Evolutionary conservation across 2,113 vertebrate species (phyloP).

Genomic region (Penelope pileata): DNA sequence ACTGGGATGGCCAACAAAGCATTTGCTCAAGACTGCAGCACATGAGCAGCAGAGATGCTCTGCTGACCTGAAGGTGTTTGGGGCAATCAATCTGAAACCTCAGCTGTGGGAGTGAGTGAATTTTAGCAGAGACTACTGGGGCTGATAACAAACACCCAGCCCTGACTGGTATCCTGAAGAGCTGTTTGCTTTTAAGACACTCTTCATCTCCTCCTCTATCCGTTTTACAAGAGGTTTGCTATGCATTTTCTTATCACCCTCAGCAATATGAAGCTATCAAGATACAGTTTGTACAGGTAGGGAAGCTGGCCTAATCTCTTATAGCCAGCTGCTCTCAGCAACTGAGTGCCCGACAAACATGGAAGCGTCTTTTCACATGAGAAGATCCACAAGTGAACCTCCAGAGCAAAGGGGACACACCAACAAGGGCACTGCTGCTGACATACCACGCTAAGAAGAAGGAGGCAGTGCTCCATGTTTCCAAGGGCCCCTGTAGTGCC

Average conservation of each 20-base stretch:
- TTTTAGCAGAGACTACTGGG: neutral
- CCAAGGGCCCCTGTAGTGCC: neutral
- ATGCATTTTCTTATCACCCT: neutral
- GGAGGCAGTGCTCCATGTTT: accelerated
- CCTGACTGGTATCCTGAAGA: neutral
- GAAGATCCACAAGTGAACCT: neutral
- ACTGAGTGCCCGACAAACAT: neutral
- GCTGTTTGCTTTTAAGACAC: neutral
- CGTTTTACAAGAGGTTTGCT: neutral
- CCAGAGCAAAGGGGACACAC: neutral
- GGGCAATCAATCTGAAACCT: neutral
- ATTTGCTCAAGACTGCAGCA: neutral
- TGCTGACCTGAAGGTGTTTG: neutral
- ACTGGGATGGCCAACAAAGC: neutral
- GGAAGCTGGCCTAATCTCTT: neutral
- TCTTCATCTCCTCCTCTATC: neutral
- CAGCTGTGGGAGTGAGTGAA: neutral
- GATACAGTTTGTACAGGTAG: neutral
- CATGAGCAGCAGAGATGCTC: neutral
- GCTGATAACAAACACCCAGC: conserved; percentile 7
- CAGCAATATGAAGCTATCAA: neutral
- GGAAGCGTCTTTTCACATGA: neutral
- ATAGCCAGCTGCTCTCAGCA: neutral
- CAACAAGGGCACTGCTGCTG: neutral
- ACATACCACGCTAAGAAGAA: neutral